Evolutionary conservation across 2,888 invertebrate species (phyloP).

Genomic region (Eulithis testata): DNA sequence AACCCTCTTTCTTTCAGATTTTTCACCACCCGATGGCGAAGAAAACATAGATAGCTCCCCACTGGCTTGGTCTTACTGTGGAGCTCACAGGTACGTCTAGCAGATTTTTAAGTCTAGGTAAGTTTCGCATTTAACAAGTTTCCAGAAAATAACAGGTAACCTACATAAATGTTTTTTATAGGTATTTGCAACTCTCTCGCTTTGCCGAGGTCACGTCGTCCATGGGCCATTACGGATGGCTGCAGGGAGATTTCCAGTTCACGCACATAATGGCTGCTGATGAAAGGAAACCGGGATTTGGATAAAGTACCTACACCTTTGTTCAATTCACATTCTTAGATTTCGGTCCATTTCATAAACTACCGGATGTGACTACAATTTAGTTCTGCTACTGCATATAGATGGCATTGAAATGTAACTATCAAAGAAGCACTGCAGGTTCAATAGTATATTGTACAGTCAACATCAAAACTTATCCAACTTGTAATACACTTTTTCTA

Average conservation of each 20-base stretch:
- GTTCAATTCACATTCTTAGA: background rate
- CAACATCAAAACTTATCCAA: background rate
- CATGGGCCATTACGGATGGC: conserved; percentile 24
- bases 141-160: too few relatives aligned
- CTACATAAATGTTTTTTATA: background rate
- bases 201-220: conserved; percentile 18
- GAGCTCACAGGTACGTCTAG: conserved; percentile 26
- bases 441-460: too few relatives aligned
- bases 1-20: conserved; percentile 14
- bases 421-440: too few relatives aligned
- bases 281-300: conserved; percentile 14
- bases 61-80: conserved; percentile 32
- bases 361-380: too few relatives aligned
- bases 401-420: background rate
- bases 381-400: background rate
- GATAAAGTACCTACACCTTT: background rate
- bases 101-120: too few relatives aligned
- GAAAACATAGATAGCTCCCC: conserved; percentile 19
- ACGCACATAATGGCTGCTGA: conserved; percentile 16
- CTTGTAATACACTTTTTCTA: too few relatives aligned
- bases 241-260: conserved; percentile 9
- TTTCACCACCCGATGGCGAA: conserved; percentile 22
- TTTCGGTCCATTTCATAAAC: too few relatives aligned
- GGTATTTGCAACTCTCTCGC: conserved; percentile 24
- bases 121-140: background rate